Conservation (phyloP, 2,113 vertebrate genomes). For the Varanus salvator region DNA sequence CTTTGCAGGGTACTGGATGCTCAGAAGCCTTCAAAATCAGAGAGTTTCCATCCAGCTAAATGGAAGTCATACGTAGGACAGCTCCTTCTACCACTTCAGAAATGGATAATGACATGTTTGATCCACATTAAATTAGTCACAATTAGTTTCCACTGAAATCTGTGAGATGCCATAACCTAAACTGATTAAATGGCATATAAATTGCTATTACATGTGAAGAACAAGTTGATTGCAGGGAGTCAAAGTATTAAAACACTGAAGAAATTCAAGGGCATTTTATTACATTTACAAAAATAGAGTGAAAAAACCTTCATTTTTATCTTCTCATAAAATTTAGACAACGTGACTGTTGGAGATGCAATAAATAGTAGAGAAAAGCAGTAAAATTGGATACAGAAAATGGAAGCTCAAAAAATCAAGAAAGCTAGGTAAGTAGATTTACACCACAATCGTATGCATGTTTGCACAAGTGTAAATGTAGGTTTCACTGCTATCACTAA, state of each 20-base stretch:
- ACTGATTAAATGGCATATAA: not conserved
- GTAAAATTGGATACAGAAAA: not conserved
- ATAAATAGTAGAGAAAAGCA: not conserved
- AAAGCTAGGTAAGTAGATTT: not conserved
- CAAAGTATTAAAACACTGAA: not conserved
- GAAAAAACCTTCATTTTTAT: not conserved
- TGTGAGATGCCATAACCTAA: no score
- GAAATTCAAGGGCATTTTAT: constrained; percentile 17
- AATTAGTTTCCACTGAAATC: not conserved
- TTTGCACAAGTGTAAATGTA: not conserved
- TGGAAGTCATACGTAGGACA: no score
- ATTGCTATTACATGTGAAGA: not conserved
- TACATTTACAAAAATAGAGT: constrained; percentile 22
- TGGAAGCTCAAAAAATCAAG: not conserved
- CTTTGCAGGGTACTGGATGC: no score
- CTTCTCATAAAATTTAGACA: not conserved
- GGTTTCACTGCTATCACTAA: not conserved
- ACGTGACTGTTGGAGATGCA: not conserved
- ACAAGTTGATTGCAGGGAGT: not conserved
- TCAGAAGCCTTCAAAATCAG: no score
- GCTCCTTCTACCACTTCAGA: not conserved
- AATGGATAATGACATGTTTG: not conserved
- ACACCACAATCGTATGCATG: not conserved
- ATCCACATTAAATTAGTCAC: not conserved
- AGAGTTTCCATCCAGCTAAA: no score